A percentile compares a stretch with the other conserved stretches of the same genome.
Evolutionary conservation across 2,888 invertebrate genomes (phyloP).

Genomic region (Cryptophagus acutangulus): DNA sequence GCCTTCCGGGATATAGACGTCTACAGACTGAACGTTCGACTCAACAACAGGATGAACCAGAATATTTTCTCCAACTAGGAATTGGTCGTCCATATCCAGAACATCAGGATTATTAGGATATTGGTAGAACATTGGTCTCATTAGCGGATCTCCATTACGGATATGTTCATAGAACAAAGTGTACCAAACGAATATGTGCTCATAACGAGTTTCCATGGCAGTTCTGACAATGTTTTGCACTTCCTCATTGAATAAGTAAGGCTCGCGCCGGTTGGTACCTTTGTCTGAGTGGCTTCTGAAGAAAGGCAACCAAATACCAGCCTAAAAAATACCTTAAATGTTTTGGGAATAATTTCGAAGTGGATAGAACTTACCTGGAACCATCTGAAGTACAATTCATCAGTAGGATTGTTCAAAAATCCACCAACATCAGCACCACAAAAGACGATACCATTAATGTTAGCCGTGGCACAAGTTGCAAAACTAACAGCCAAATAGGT

Average conservation of each 20-base stretch:
- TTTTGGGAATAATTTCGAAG: background rate
- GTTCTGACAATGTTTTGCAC: constrained; percentile 65
- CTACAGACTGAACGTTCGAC: background rate
- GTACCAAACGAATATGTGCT: constrained; percentile 84
- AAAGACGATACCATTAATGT: constrained; percentile 81
- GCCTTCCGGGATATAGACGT: constrained; percentile 2
- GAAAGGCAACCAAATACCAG: constrained; percentile 89
- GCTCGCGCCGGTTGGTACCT: constrained; percentile 90
- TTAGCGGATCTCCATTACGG: constrained; percentile 81
- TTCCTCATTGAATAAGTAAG: constrained; percentile 79
- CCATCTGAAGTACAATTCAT: constrained; percentile 75
- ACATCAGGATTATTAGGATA: constrained; percentile 75
- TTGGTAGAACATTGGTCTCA: constrained; percentile 83
- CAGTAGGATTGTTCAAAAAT: constrained; percentile 89
- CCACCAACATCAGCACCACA: constrained; percentile 95
- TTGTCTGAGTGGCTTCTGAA: constrained; percentile 93
- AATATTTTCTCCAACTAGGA: constrained; percentile 56
- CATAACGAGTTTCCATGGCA: constrained; percentile 62
- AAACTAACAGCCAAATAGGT: constrained; percentile 74
- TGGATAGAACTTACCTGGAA: constrained; percentile 54
- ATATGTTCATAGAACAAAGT: constrained; percentile 83
- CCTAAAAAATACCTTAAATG: constrained; percentile 47
- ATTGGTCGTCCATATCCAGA: constrained; percentile 75
- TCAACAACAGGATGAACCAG: background rate
- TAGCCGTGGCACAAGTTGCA: constrained; percentile 77